Percentiles rank a stretch among this genome's conserved stretches.
These are phyloP conservation scores for Avahi laniger DNA, from an alignment of 2,797 vertebrate genomes.

Conservation along the genomic window DNA sequence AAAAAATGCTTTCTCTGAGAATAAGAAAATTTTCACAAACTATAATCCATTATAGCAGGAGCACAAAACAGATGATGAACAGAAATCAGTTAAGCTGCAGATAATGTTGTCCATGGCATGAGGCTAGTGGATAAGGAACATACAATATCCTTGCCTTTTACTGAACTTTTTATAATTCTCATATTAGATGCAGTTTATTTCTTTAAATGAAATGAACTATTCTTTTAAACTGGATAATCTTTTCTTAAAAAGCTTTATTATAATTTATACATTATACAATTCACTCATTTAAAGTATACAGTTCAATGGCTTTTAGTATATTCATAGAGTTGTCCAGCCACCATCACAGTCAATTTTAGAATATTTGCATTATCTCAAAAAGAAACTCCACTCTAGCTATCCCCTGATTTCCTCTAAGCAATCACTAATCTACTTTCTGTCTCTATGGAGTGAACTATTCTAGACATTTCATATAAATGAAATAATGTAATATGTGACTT, in stretches of 20 bases:
- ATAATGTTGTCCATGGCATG: background rate
- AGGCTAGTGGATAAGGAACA: background rate
- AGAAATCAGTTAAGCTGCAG: background rate
- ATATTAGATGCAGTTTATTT: background rate
- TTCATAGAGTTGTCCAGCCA: background rate
- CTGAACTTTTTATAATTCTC: background rate
- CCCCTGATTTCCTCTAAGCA: background rate
- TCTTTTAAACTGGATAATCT: background rate
- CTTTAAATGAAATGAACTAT: background rate
- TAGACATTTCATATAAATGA: background rate
- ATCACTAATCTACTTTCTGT: background rate
- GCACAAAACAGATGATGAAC: background rate
- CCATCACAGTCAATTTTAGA: background rate
- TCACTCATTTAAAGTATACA: background rate
- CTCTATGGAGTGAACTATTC: background rate
- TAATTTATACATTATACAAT: background rate
- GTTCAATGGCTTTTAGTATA: background rate
- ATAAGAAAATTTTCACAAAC: slow-evolving; percentile 29
- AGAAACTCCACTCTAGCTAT: background rate
- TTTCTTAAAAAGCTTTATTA: background rate
- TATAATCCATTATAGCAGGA: background rate
- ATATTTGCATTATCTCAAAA: background rate
- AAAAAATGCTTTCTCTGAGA: background rate
- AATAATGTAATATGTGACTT: background rate
- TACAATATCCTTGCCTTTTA: background rate